These are phyloP conservation scores for Oreortyx pictus DNA, from an alignment of 2,797 vertebrate genomes.

Conservation along the genomic window DNA sequence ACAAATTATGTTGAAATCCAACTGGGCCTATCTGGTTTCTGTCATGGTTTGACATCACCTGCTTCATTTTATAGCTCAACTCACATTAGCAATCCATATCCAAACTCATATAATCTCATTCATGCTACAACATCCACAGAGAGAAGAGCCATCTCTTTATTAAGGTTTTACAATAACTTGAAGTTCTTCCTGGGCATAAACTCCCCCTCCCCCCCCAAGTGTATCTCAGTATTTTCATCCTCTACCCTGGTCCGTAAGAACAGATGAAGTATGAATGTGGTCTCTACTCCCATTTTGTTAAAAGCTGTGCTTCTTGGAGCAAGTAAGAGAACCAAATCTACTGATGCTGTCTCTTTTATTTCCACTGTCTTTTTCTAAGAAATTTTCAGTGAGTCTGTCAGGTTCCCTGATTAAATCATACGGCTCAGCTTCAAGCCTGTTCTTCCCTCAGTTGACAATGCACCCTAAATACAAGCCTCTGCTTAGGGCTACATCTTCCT, in stretches of 20 bases:
- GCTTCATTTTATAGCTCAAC: slow-evolving; percentile 62
- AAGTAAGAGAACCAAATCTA: slow-evolving; percentile 23
- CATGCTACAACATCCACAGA: neutral
- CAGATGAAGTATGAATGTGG: neutral
- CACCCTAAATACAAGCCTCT: slow-evolving; percentile 75
- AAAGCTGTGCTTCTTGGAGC: neutral
- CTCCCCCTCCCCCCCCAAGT: neutral
- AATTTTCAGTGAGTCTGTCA: slow-evolving; percentile 70
- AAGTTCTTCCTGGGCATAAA: neutral
- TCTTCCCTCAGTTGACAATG: slow-evolving; percentile 75
- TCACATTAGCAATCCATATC: slow-evolving; percentile 38
- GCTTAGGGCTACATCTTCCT: slow-evolving; percentile 76
- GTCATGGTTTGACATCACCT: slow-evolving; percentile 73
- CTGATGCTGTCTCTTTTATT: slow-evolving; percentile 73
- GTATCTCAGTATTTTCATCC: neutral
- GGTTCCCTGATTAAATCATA: slow-evolving; percentile 76
- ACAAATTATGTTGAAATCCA: slow-evolving; percentile 66
- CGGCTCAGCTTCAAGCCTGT: slow-evolving; percentile 53
- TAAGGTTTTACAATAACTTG: slow-evolving; percentile 3
- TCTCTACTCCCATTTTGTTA: neutral
- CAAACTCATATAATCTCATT: slow-evolving; percentile 38
- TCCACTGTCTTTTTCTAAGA: slow-evolving; percentile 65
- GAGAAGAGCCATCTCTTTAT: neutral
- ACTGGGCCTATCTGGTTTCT: slow-evolving; percentile 71
- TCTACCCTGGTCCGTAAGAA: rapidly evolving